Percentiles rank a stretch among this genome's conserved stretches.
Conservation (phyloP, 2,797 vertebrate species). For the Rhodeus uyekii region DNA sequence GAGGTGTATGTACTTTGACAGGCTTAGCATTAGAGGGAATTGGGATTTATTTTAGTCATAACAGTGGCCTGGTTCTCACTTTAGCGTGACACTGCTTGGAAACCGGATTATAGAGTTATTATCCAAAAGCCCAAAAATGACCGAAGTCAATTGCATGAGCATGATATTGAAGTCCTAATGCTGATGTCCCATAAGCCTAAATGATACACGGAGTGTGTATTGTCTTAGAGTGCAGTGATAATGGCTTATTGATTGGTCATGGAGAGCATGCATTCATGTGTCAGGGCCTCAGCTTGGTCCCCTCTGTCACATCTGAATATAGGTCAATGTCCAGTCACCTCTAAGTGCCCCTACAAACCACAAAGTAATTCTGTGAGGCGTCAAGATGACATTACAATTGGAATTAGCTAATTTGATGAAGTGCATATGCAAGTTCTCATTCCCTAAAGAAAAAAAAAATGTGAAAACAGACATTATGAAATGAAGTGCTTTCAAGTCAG, state of each 20-base stretch:
- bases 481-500: not conserved
- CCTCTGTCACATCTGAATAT: constrained; percentile 34
- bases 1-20: constrained; percentile 52
- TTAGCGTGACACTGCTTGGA: constrained; percentile 16
- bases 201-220: constrained; percentile 19
- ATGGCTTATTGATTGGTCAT: constrained; percentile 61
- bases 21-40: constrained; percentile 45
- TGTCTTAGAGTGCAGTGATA: constrained; percentile 43
- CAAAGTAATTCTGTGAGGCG: constrained; percentile 25
- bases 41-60: constrained; percentile 10
- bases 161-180: not conserved
- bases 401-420: constrained; percentile 7
- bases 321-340: constrained; percentile 46
- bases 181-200: constrained; percentile 13
- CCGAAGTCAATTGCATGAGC: not conserved
- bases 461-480: not conserved
- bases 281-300: constrained; percentile 29
- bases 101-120: constrained; percentile 32
- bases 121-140: not conserved
- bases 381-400: constrained; percentile 15
- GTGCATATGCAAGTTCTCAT: constrained; percentile 1
- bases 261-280: constrained; percentile 33
- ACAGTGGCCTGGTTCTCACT: constrained; percentile 41
- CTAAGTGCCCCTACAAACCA: constrained; percentile 38
- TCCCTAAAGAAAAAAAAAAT: not conserved